phyloP scores from a whole-genome alignment of 1,140 invertebrate species.

The Cotesia typhae region DNA sequence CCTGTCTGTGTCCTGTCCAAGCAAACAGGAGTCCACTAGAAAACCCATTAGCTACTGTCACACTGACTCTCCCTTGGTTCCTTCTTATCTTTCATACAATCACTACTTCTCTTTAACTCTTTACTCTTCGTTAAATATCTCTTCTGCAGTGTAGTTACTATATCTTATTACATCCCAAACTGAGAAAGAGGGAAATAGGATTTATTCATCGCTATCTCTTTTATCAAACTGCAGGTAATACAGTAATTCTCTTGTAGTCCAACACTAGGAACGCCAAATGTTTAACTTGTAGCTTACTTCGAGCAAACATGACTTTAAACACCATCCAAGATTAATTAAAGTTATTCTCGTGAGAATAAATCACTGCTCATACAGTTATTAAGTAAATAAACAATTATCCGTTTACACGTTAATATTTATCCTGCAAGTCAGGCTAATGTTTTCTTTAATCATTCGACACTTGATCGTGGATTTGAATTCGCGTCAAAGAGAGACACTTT shows the following conservation, averaged over 20 bases:
- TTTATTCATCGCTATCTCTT: background rate
- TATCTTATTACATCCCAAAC: too few relatives aligned
- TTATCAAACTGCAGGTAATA: background rate
- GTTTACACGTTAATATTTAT: too few relatives aligned
- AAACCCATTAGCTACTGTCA: conserved; percentile 32
- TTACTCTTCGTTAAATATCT: background rate
- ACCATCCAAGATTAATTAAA: background rate
- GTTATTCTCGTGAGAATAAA: too few relatives aligned
- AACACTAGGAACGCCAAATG: too few relatives aligned
- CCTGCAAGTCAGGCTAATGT: too few relatives aligned
- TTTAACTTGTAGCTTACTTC: too few relatives aligned
- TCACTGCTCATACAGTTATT: too few relatives aligned
- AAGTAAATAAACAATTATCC: too few relatives aligned
- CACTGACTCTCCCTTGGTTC: conserved; percentile 16
- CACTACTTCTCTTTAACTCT: background rate
- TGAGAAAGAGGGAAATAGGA: too few relatives aligned
- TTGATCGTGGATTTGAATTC: background rate
- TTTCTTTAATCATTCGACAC: conserved; percentile 22
- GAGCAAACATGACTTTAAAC: background rate
- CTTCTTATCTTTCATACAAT: conserved; percentile 4
- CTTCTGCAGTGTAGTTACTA: background rate
- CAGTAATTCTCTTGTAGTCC: too few relatives aligned
- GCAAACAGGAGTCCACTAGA: conserved; percentile 36
- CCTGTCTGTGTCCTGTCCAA: background rate
- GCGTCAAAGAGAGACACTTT: background rate